Base-by-base conservation (phyloP, 2,797 vertebrate genomes). In the Cichlasoma orientale region DNA sequence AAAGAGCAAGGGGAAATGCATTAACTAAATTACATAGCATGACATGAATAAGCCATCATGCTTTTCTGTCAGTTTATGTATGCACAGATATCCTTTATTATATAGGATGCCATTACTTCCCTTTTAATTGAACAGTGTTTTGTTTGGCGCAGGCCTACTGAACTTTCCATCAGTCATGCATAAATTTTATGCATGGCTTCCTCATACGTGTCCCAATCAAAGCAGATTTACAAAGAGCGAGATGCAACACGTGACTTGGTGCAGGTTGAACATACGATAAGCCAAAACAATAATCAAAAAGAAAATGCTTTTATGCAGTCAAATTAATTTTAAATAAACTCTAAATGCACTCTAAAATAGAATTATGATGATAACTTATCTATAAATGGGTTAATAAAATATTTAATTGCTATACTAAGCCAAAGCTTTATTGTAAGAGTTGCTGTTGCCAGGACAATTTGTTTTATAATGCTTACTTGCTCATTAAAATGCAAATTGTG, bases 1-100 rank as follows among this genome's bases (percentile, higher is more conserved):
- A 97, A 97, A 96, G 95, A 95, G 92, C 94, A 90, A 80, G 92
- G 91, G 93, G 92, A 94, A 94, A 94, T 86, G 93, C 94, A 95
- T 95, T 95, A 95, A 88, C 93, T 93, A 95, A 96, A 95, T 95
- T 94, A 94, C 94, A 93, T 92, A 92, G 94, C 94, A 91, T 92
- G 93, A 92, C 91, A 82, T 82, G 90, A 94, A 93, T 90, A 93
- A 92, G 93, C 90, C 92, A 89, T 92, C 84, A 72, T 91, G 92
- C 88, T 85, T 92, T 87, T 89, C 82, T 94, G 93, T 94, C 93
- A 93, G 36, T 93, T 90, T 92, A 92, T 92, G 91, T 91, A 90
- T 77, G 91, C 93, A 71, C 89, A 91, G 83, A 90, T 92, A 94
- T 94, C 93, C 93, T 91, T 94, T 95, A 94, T 94, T 95, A 92